Conservation (phyloP, 37 sponge, comb jelly and placozoan species). For the Eunapius fragilis region DNA sequence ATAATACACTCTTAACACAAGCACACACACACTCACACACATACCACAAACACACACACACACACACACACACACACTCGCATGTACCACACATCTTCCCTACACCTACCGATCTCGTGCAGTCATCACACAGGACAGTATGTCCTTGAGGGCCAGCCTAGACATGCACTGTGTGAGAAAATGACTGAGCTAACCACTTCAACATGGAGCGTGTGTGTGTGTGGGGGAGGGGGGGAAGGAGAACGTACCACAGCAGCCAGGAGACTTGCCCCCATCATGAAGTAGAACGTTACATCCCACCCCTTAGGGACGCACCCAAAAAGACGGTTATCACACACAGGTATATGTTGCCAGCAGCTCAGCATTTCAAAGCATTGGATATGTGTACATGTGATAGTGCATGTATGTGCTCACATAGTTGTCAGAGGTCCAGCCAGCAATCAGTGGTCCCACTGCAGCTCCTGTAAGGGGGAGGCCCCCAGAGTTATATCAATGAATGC, state of each 20-base stretch:
- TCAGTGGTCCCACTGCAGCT: constrained; percentile 70
- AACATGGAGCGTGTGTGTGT: too few species aligned
- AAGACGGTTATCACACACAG: not conserved
- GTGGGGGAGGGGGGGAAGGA: not conserved
- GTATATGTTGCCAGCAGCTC: not conserved
- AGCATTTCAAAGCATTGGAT: not conserved
- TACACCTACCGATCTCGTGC: not conserved
- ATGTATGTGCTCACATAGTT: constrained; percentile 7
- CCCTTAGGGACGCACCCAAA: constrained; percentile 9
- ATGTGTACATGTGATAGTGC: not conserved
- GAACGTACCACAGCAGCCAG: constrained; percentile 77
- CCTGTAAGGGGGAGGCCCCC: not conserved
- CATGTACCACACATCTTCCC: not conserved
- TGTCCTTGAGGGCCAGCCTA: not conserved
- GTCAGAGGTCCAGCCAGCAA: constrained; percentile 31
- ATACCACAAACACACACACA: not conserved
- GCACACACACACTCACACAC: not conserved
- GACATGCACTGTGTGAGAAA: not conserved
- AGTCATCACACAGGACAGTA: not conserved
- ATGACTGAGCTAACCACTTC: too few species aligned
- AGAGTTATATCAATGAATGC: too few species aligned
- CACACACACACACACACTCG: constrained; percentile 3
- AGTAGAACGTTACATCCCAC: constrained; percentile 76
- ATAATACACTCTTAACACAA: too few species aligned
- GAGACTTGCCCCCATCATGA: constrained; percentile 72